A percentile compares a stretch with the other conserved stretches of the same genome.
phyloP scores from a whole-genome alignment of 1,140 invertebrate genomes.

The Diachasma alloeum region DNA sequence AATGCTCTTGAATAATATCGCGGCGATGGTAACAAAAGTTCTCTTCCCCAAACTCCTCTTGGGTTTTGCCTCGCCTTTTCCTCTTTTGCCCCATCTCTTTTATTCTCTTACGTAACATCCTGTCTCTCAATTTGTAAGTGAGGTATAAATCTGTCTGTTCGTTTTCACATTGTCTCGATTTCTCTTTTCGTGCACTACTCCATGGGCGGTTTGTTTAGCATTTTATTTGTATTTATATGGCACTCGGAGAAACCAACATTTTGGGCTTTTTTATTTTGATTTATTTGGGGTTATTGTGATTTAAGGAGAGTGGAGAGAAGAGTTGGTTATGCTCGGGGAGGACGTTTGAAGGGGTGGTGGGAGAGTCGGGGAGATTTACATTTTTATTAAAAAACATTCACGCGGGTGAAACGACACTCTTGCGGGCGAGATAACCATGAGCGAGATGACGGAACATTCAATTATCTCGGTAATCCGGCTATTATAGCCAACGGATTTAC shows the following conservation, averaged over 20 bases:
- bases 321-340: background rate
- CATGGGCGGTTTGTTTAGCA: background rate
- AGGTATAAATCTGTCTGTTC: conserved; percentile 34
- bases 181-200: background rate
- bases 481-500: conserved; percentile 43
- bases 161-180: conserved; percentile 27
- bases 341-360: background rate
- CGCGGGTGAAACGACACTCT: conserved; percentile 34
- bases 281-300: background rate
- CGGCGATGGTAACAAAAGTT: conserved; percentile 30
- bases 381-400: conserved; percentile 43
- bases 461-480: conserved; percentile 42
- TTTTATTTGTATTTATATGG: conserved; percentile 6
- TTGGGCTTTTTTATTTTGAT: background rate
- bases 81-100: background rate
- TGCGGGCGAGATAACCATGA: conserved; percentile 34
- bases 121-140: conserved; percentile 37
- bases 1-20: conserved; percentile 34
- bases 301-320: background rate
- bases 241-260: background rate
- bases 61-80: background rate
- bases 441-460: conserved; percentile 39
- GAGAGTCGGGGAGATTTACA: conserved; percentile 31
- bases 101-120: conserved; percentile 7
- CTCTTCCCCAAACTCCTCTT: background rate